These are phyloP conservation scores for Leptinotarsa haldemani DNA, from an alignment of 2,888 invertebrate species.

Conservation along the genomic window DNA sequence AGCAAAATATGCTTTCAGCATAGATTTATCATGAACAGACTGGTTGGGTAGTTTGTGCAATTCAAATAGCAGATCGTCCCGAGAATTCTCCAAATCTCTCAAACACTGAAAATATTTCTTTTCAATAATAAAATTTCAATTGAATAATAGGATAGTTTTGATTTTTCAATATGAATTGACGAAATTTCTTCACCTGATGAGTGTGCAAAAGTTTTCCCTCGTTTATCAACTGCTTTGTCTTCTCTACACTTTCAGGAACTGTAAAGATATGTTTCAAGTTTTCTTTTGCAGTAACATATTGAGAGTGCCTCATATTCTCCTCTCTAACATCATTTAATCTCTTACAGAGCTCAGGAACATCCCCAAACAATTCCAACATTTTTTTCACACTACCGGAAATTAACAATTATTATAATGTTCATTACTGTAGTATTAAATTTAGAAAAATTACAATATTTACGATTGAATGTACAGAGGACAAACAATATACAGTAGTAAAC, in stretches of 20 bases:
- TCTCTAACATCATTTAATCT: slow-evolving; percentile 87
- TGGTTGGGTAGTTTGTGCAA: slow-evolving; percentile 93
- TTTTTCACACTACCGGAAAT: slow-evolving; percentile 75
- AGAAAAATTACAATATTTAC: too few species aligned
- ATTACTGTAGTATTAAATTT: too few species aligned
- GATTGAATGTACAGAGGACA: too few species aligned
- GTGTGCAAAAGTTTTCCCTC: slow-evolving; percentile 95
- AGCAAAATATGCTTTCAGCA: slow-evolving; percentile 95
- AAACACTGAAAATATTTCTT: slow-evolving; percentile 75
- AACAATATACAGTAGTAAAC: too few species aligned
- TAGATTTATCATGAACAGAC: slow-evolving; percentile 88
- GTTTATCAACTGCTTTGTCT: slow-evolving; percentile 92
- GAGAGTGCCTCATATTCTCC: slow-evolving; percentile 95
- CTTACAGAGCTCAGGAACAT: slow-evolving; percentile 83
- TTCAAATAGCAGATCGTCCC: slow-evolving; percentile 95
- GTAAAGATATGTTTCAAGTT: slow-evolving; percentile 98
- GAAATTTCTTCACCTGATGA: slow-evolving; percentile 77
- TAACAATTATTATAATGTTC: too few species aligned
- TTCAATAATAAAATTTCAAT: background rate
- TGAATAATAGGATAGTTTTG: background rate
- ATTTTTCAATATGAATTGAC: background rate
- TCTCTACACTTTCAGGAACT: slow-evolving; percentile 95
- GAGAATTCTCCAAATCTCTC: slow-evolving; percentile 94
- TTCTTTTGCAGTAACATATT: slow-evolving; percentile 97
- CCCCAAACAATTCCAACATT: slow-evolving; percentile 79